Evolutionary conservation across 2,888 invertebrate species (phyloP).

Genomic region (Hyppa rectilinea): DNA sequence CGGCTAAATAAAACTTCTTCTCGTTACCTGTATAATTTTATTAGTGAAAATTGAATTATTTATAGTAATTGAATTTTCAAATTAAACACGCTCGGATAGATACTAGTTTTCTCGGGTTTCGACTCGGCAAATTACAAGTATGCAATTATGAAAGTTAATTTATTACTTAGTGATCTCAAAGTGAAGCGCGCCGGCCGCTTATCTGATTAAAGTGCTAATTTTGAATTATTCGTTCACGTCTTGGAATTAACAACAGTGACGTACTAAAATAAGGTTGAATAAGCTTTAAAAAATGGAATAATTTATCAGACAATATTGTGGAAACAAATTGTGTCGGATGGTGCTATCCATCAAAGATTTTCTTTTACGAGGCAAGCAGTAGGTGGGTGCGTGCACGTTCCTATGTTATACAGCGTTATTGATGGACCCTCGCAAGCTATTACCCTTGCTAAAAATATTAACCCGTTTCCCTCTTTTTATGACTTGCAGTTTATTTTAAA

Average conservation of each 20-base stretch:
- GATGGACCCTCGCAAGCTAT: constrained; percentile 65
- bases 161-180: constrained; percentile 66
- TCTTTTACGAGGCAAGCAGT: constrained; percentile 65
- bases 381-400: constrained; percentile 61
- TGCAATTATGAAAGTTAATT: constrained; percentile 69
- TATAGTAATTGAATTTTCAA: constrained; percentile 62
- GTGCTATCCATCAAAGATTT: constrained; percentile 76
- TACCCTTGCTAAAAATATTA: constrained; percentile 63
- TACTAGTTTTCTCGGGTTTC: constrained; percentile 59
- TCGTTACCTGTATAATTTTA: constrained; percentile 62
- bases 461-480: constrained; percentile 65
- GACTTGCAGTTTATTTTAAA: constrained; percentile 66
- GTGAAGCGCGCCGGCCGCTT: constrained; percentile 62
- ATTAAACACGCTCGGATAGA: constrained; percentile 56
- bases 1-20: constrained; percentile 51
- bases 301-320: constrained; percentile 70
- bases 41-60: constrained; percentile 58
- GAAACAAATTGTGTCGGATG: constrained; percentile 68
- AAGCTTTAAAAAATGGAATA: constrained; percentile 59
- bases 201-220: constrained; percentile 70
- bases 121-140: constrained; percentile 63
- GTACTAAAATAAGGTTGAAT: constrained; percentile 35
- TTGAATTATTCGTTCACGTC: constrained; percentile 67
- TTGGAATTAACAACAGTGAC: constrained; percentile 64
- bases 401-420: constrained; percentile 68